These are phyloP conservation scores for Conus betulinus DNA, from an alignment of 1,140 invertebrate species.

Conservation along the genomic window DNA sequence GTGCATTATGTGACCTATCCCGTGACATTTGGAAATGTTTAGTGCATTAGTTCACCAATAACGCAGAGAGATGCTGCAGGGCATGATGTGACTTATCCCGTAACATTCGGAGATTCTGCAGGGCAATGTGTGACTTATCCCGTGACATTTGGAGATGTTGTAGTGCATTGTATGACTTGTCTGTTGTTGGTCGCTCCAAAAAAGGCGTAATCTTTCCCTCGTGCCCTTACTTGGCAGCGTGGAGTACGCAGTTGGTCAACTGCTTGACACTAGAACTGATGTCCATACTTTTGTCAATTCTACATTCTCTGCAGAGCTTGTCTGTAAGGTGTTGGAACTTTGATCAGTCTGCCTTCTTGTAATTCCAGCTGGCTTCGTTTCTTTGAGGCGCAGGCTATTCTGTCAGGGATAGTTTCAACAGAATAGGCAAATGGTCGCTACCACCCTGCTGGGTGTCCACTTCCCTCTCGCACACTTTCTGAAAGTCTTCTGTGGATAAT, in stretches of 20 bases:
- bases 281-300: background rate
- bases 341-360: background rate
- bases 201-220: background rate
- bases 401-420: background rate
- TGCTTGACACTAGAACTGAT: background rate
- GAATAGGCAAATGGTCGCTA: background rate
- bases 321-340: background rate
- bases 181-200: background rate
- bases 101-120: too few species aligned
- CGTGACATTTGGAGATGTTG: too few species aligned
- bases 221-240: background rate
- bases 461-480: background rate
- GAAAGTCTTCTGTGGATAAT: background rate
- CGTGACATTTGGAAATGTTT: too few species aligned
- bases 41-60: too few species aligned
- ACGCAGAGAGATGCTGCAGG: too few species aligned
- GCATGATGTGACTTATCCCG: too few species aligned
- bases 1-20: too few species aligned
- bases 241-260: background rate
- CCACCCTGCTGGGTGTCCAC: background rate
- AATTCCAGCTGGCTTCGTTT: constrained; percentile 14
- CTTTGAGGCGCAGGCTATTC: background rate
- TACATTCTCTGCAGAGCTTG: background rate
- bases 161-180: too few species aligned
- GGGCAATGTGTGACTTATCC: too few species aligned